Percentiles rank a stretch among this genome's conserved stretches.
Conservation (phyloP, 2,113 vertebrate genomes). For the Lathamus discolor region DNA sequence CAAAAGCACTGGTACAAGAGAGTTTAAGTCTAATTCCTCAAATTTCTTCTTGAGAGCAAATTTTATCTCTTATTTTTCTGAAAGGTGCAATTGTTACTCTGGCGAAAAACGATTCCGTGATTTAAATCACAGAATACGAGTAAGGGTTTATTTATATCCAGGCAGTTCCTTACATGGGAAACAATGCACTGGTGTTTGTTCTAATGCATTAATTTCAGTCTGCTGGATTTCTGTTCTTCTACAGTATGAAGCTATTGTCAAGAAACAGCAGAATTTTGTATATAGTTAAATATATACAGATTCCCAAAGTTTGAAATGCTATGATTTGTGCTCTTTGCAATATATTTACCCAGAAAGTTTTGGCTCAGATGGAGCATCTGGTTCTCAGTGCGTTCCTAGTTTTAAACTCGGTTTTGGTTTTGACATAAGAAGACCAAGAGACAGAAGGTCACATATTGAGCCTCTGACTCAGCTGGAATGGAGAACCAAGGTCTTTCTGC, state of each 20-base stretch:
- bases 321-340: conserved; percentile 41
- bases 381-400: neutral
- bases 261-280: conserved; percentile 53
- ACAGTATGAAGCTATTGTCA: neutral
- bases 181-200: conserved; percentile 56
- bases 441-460: neutral
- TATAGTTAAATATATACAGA: conserved; percentile 51
- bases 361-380: conserved; percentile 31
- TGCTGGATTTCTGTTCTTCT: conserved; percentile 49
- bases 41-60: neutral
- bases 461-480: conserved; percentile 5
- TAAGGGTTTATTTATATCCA: conserved; percentile 59
- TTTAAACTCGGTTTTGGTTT: neutral
- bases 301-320: conserved; percentile 37
- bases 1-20: neutral
- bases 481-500: neutral
- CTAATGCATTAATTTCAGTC: conserved; percentile 55
- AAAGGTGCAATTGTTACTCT: conserved; percentile 1
- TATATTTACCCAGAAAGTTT: conserved; percentile 26
- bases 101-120: neutral
- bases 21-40: neutral
- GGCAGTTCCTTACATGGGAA: conserved; percentile 63
- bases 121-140: conserved; percentile 10
- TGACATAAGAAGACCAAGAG: conserved; percentile 18
- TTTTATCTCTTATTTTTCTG: conserved; percentile 28